Conservation (phyloP, 2,113 vertebrate genomes). For the Brachyhypopomus occidentalis region DNA sequence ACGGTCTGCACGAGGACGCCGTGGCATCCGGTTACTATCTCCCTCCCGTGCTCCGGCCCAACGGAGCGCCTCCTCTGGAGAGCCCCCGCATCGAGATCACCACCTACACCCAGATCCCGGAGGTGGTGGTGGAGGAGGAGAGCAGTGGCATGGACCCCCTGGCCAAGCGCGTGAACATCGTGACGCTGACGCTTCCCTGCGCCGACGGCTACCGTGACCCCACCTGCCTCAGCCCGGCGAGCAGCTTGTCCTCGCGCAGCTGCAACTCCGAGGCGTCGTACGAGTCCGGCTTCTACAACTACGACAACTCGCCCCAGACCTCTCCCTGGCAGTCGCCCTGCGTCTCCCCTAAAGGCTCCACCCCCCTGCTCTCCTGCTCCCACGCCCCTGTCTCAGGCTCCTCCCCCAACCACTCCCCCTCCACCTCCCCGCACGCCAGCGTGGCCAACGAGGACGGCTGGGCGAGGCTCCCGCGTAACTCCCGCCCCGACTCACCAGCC, state of each 20-base stretch:
- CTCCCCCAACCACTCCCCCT: slow-evolving; percentile 88
- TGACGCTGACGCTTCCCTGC: slow-evolving; percentile 87
- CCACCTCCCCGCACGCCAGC: slow-evolving; percentile 84
- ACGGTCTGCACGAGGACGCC: slow-evolving; percentile 78
- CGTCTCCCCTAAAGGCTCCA: slow-evolving; percentile 88
- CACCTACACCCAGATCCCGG: slow-evolving; percentile 86
- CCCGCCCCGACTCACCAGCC: slow-evolving; percentile 86
- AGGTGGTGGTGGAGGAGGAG: slow-evolving; percentile 86
- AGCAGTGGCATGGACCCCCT: slow-evolving; percentile 71
- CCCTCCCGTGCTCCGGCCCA: slow-evolving; percentile 78
- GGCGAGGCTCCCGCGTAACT: slow-evolving; percentile 78
- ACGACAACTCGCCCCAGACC: slow-evolving; percentile 89
- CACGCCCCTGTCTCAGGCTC: slow-evolving; percentile 75
- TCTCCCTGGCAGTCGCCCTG: slow-evolving; percentile 97
- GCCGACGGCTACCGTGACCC: slow-evolving; percentile 93
- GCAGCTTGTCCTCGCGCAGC: slow-evolving; percentile 94
- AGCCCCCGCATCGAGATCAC: slow-evolving; percentile 98
- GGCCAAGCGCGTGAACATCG: slow-evolving; percentile 82
- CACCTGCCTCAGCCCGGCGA: slow-evolving; percentile 91
- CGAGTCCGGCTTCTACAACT: slow-evolving; percentile 92
- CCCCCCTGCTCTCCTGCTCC: slow-evolving; percentile 83
- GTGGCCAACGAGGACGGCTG: slow-evolving; percentile 88
- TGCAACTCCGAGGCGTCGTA: slow-evolving; percentile 96
- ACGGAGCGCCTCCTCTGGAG: slow-evolving; percentile 85
- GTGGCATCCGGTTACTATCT: slow-evolving; percentile 83